Percentiles rank a stretch among this genome's conserved stretches.
Conservation (phyloP, 1,140 invertebrate species). For the Trichonephila clavata region DNA sequence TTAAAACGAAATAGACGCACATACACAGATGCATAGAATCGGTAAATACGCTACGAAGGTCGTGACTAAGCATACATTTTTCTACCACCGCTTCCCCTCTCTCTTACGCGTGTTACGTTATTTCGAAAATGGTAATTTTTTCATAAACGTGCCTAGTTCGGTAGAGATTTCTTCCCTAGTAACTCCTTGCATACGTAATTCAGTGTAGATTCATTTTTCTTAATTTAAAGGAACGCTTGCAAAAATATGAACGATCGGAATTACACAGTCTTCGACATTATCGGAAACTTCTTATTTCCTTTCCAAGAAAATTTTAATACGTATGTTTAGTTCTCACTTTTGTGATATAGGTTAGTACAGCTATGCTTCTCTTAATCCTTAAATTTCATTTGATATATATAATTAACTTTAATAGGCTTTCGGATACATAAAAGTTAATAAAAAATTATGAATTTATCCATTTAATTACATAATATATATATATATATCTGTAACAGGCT, state of each 20-base stretch:
- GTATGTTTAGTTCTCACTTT: neutral
- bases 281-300: neutral
- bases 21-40: conserved; percentile 35
- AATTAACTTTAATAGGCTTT: no score
- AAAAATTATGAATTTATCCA: no score
- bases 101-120: conserved; percentile 25
- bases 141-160: neutral
- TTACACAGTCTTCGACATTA: neutral
- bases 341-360: no score
- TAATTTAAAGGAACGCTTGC: conserved; percentile 12
- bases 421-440: no score
- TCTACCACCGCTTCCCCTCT: neutral
- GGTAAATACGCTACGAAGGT: conserved; percentile 33
- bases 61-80: conserved; percentile 36
- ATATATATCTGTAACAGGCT: no score
- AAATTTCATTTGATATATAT: no score
- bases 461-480: no score
- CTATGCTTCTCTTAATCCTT: no score
- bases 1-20: conserved; percentile 49
- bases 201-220: neutral
- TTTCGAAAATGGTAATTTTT: conserved; percentile 50
- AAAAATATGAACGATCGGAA: neutral
- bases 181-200: conserved; percentile 17
- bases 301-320: neutral
- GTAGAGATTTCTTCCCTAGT: conserved; percentile 32